Evolutionary conservation across 2,888 invertebrate species (phyloP), one percentile per base, ranked within the genome.

Genomic region (Limnephilus marmoratus): DNA sequence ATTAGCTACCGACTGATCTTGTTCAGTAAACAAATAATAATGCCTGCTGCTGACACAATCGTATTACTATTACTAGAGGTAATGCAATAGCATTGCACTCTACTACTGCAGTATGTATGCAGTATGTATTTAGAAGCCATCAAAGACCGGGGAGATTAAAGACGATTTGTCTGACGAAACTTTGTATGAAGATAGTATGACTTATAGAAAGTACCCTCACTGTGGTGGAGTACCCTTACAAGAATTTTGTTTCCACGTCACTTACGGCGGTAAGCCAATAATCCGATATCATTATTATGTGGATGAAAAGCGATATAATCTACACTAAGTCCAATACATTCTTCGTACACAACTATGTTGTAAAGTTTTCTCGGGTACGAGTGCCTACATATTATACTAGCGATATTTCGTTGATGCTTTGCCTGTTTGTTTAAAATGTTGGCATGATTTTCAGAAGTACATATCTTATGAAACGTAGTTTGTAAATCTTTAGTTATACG

Each of bases 81-180:
- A n/a, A n/a, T n/a, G n/a, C n/a, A n/a, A n/a, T n/a, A n/a, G n/a
- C n/a, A n/a, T n/a, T n/a, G n/a, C n/a, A n/a, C n/a, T n/a, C n/a
- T n/a, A n/a, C n/a, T n/a, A n/a, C n/a, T n/a, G n/a, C n/a, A n/a
- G n/a, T n/a, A n/a, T n/a, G n/a, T n/a, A n/a, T 41, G 41, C 34
- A 83, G 37, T 18, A 83, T 37, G 93, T 90, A 91, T 90, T 93
- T 90, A 85, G 93, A 93, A 92, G 93, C 93, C 93, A 90, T 92
- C 92, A 93, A 93, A 93, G 93, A 91, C 92, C 91, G 91, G 90
- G 68, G 85, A 92, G 93, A 93, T 93, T 93, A 93, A 91, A 89
- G 90, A 91, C 92, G 91, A 92, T 92, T 92, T 90, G 87, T 92
- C 81, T 68, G 68, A 31, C 41, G 80, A 37, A 89, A 89, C 88